Conservation (phyloP, 2,113 vertebrate species). For the Crotalus helleri region DNA sequence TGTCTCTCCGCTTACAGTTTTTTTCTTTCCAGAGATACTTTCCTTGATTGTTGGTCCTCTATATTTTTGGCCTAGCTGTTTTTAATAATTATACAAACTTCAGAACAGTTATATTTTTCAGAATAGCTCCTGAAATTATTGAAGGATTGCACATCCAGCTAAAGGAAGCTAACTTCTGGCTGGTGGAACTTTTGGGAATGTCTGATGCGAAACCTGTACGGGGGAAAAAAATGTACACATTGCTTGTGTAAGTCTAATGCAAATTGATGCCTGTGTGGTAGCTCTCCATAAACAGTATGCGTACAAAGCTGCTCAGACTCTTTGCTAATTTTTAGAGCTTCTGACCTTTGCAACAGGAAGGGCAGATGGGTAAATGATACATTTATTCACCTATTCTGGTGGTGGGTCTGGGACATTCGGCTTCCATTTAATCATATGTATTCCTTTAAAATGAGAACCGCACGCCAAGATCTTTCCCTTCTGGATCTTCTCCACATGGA, state of each 20-base stretch:
- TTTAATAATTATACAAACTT: background rate
- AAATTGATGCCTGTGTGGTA: background rate
- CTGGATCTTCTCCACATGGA: slow-evolving; percentile 62
- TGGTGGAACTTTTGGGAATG: background rate
- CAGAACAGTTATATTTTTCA: background rate
- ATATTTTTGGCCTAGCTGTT: accelerated
- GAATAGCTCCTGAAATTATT: background rate
- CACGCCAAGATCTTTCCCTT: slow-evolving; percentile 35
- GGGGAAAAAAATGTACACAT: background rate
- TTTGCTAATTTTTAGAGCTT: background rate
- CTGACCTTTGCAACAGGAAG: background rate
- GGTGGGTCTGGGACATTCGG: slow-evolving; percentile 31
- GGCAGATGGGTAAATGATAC: background rate
- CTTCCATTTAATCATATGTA: slow-evolving; percentile 39
- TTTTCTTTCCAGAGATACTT: background rate
- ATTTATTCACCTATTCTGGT: background rate
- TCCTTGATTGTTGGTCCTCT: background rate
- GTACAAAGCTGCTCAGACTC: background rate
- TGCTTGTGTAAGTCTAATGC: background rate
- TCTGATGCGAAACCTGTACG: background rate
- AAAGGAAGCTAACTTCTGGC: background rate
- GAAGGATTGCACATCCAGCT: background rate
- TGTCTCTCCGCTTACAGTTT: background rate
- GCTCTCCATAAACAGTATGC: background rate
- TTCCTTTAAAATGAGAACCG: slow-evolving; percentile 54